phyloP scores from a whole-genome alignment of 92 coral and sea anemone species.

The Micromussa lordhowensis region DNA sequence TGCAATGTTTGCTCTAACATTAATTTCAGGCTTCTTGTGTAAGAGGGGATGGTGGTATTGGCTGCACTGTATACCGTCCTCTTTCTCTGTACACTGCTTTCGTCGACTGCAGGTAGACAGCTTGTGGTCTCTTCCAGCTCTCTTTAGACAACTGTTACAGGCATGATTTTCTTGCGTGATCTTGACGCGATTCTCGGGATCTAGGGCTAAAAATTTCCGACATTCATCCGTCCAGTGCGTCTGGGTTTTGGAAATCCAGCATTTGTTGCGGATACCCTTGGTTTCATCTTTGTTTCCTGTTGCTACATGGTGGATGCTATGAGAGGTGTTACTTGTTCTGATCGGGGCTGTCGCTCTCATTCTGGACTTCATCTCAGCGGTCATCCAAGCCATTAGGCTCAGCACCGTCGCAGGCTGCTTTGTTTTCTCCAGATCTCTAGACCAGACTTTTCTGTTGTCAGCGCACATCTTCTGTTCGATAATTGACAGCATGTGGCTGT shows the following conservation, averaged over 20 bases:
- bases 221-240: constrained; percentile 9
- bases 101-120: not conserved
- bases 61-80: constrained; percentile 14
- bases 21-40: too few species aligned
- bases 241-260: not conserved
- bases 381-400: constrained; percentile 70
- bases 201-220: not conserved
- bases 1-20: too few species aligned
- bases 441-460: constrained; percentile 50
- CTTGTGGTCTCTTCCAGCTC: constrained; percentile 12
- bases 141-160: constrained; percentile 3
- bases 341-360: too few species aligned
- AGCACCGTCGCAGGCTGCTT: constrained; percentile 56
- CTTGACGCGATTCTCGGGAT: not conserved
- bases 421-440: constrained; percentile 46
- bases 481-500: not conserved
- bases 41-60: too few species aligned
- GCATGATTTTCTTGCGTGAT: not conserved
- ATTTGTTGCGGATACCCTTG: too few species aligned
- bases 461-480: constrained; percentile 44
- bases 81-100: not conserved
- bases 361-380: not conserved
- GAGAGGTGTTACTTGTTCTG: too few species aligned
- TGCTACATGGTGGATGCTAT: too few species aligned
- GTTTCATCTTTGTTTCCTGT: too few species aligned